Percentiles rank a stretch among this genome's conserved stretches.
Evolutionary conservation across 1,140 invertebrate genomes (phyloP).

Genomic region (Drosophila insularis): DNA sequence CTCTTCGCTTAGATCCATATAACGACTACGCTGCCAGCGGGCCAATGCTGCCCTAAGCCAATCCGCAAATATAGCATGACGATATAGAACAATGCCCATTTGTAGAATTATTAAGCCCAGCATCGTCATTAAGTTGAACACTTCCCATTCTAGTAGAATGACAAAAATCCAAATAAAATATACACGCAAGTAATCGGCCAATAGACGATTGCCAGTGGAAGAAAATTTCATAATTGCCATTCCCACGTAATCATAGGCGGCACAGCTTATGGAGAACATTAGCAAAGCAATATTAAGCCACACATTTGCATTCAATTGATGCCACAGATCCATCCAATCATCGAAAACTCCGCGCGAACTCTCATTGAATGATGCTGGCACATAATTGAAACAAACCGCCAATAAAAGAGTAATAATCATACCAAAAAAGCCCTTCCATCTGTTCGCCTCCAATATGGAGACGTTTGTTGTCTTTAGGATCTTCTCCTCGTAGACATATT

Average conservation of each 20-base stretch:
- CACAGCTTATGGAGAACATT: constrained; percentile 95
- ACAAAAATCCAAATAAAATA: constrained; percentile 94
- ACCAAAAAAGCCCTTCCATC: constrained; percentile 97
- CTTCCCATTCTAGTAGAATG: constrained; percentile 89
- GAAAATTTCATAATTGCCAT: constrained; percentile 97
- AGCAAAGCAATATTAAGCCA: constrained; percentile 82
- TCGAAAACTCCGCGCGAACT: constrained; percentile 92
- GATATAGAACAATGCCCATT: constrained; percentile 90
- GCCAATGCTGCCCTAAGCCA: constrained; percentile 64
- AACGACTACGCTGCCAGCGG: constrained; percentile 60
- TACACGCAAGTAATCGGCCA: constrained; percentile 94
- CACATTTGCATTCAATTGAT: constrained; percentile 87
- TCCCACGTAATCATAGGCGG: constrained; percentile 98
- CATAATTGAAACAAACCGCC: constrained; percentile 93
- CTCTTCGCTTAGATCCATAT: constrained; percentile 48
- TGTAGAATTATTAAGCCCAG: constrained; percentile 89
- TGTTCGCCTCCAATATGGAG: constrained; percentile 89
- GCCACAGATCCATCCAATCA: constrained; percentile 92
- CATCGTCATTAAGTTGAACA: constrained; percentile 91
- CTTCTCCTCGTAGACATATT: constrained; percentile 98
- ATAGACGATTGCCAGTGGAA: constrained; percentile 95
- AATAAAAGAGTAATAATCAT: constrained; percentile 89
- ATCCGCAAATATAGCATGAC: constrained; percentile 86
- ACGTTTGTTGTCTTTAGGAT: constrained; percentile 92
- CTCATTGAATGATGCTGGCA: constrained; percentile 89